Conservation (phyloP, 2,797 vertebrate species). For the Pelobates cultripes region DNA sequence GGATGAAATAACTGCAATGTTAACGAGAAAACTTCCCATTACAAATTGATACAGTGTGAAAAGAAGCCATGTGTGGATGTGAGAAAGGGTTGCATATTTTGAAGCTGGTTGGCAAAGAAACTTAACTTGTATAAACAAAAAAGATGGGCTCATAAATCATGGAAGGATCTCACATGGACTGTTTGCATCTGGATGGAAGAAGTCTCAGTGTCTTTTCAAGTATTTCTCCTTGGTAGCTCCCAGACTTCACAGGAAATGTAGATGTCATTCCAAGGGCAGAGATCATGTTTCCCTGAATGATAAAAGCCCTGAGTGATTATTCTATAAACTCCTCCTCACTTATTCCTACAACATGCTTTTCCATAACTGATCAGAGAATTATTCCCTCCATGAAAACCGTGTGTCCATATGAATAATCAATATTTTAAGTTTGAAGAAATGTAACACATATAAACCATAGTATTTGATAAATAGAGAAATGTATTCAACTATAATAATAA, state of each 20-base stretch:
- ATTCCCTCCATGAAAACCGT: neutral
- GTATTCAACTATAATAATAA: too few species aligned
- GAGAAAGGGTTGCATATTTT: constrained; percentile 28
- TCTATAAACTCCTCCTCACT: neutral
- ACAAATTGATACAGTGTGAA: neutral
- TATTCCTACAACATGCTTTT: neutral
- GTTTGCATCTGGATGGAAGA: constrained; percentile 12
- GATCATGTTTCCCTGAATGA: constrained; percentile 15
- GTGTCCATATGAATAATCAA: too few species aligned
- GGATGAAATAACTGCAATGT: too few species aligned
- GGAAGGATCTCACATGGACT: constrained; percentile 29
- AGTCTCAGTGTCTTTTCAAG: constrained; percentile 12
- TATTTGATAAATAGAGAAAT: too few species aligned
- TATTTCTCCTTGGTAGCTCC: constrained; percentile 30
- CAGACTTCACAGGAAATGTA: constrained; percentile 50
- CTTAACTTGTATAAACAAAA: constrained; percentile 31
- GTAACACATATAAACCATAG: too few species aligned
- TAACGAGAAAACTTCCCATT: too few species aligned
- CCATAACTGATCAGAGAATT: neutral
- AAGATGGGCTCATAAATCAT: constrained; percentile 28
- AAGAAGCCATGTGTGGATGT: constrained; percentile 10
- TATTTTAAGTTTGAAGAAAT: too few species aligned
- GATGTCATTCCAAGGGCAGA: constrained; percentile 28
- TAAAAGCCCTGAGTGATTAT: constrained; percentile 23
- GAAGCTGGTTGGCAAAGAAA: constrained; percentile 23